Base-by-base conservation (phyloP, 2,888 invertebrate genomes). In the Brachypalpus laphriformis region DNA sequence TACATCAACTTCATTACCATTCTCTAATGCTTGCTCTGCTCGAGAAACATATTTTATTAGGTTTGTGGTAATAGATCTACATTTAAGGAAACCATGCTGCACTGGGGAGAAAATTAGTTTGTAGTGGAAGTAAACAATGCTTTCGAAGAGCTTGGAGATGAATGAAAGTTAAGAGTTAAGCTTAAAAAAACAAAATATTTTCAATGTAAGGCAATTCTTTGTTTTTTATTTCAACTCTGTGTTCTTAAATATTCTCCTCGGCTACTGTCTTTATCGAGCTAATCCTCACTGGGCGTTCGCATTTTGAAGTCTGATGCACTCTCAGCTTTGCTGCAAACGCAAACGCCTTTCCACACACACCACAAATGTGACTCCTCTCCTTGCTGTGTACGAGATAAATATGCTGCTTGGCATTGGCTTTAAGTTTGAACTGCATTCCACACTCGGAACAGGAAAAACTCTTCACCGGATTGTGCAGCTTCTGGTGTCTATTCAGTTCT, bases 341-440 rank as follows among this genome's bases (percentile, higher is more conserved):
- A 42, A 74, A 80, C 1, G 56, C 25, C 20, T 42, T 65, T 0
- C 65, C 74, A 14, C 80, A 74, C 28, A 40, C 9, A 3, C n/a
- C 56, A 34, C 78, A 78, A n/a, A n/a, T 14, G 16, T 56, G 56
- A 9, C 5, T 5, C 8, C 16, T 56, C 7, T 57, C 28, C 0
- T 42, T 40, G 16, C 16, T 20, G 31, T 78, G 78, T 3, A 47
- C 56, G 28, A 65, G 47, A 2, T 51, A 8, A 20, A 78, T 57
- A 7, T 78, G 78, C 22, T 78, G 72, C 7, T 57, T 63, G n/a
- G 65, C 72, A 1, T 74, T 80, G 6, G 57, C 56, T 22, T 59
- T 65, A 1, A 40, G 18, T 11, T 65, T 80, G 40, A 80, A 80
- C 14, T 20, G n/a, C 65, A 51, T 59, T 7, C 57, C 80, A 1